A percentile compares a stretch with the other conserved stretches of the same genome.
Evolutionary conservation across 2,797 vertebrate genomes (phyloP).

Genomic region (Bradypodion ventrale): DNA sequence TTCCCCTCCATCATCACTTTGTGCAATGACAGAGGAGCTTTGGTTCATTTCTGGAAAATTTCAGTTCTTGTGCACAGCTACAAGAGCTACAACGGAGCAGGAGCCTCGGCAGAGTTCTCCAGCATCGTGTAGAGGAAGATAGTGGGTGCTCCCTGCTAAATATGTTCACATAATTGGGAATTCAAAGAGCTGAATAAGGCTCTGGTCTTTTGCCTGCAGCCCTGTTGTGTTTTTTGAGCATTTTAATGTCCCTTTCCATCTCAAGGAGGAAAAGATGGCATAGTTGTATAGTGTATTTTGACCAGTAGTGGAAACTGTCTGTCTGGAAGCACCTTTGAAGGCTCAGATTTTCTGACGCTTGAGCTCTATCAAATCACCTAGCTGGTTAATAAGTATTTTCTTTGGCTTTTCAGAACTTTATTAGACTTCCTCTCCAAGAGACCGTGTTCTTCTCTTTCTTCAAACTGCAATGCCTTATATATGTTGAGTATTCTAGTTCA

Average conservation of each 20-base stretch:
- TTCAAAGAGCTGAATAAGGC: no score
- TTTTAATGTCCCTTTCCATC: neutral
- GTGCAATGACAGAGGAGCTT: no score
- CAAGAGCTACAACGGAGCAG: no score
- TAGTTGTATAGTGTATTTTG: neutral
- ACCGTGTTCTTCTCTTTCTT: neutral
- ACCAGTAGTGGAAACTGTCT: neutral
- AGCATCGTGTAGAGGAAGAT: no score
- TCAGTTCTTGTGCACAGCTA: no score
- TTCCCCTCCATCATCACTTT: no score
- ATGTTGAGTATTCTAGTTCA: no score
- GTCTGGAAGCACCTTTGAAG: neutral
- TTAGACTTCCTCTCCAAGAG: neutral
- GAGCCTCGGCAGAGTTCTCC: no score
- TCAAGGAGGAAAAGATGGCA: neutral
- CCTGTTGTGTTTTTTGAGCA: neutral
- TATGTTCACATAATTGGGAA: no score
- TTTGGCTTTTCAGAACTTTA: neutral
- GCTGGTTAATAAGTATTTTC: neutral
- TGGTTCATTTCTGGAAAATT: no score
- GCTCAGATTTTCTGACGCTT: neutral
- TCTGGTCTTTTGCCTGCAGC: neutral
- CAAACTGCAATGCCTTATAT: neutral
- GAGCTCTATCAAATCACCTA: constrained; percentile 8
- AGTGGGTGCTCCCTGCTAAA: no score